Evolutionary conservation across 2,113 vertebrate genomes (phyloP).

Genomic region (Centropus bengalensis): DNA sequence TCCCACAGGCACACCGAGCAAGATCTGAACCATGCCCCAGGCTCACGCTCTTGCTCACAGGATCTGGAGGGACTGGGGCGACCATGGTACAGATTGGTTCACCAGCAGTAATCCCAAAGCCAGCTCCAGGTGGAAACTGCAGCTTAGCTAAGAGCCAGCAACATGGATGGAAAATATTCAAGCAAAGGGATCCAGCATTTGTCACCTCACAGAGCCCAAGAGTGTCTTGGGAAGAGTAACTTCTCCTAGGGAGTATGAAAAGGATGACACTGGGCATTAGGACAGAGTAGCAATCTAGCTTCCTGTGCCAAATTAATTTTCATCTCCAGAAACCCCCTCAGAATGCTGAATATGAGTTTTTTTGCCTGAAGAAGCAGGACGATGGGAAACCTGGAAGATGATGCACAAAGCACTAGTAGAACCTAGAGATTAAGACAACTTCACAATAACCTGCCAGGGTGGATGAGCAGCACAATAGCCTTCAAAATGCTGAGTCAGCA

Average conservation of each 20-base stretch:
- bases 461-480: background rate
- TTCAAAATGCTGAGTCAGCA: background rate
- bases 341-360: background rate
- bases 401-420: background rate
- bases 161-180: background rate
- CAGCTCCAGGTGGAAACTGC: background rate
- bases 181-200: background rate
- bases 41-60: background rate
- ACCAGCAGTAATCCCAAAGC: background rate
- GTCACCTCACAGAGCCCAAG: background rate
- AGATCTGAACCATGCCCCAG: background rate
- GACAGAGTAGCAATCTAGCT: background rate
- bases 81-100: background rate
- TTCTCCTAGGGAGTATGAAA: background rate
- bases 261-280: background rate
- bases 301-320: background rate
- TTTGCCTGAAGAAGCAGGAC: background rate
- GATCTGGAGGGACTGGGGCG: background rate
- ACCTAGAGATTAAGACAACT: background rate
- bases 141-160: background rate
- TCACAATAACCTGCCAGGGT: background rate
- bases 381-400: background rate
- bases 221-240: background rate
- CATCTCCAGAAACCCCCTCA: background rate
- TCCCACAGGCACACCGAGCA: background rate